Evolutionary conservation across 2,113 vertebrate species (phyloP).

Genomic region (Castor canadensis): DNA sequence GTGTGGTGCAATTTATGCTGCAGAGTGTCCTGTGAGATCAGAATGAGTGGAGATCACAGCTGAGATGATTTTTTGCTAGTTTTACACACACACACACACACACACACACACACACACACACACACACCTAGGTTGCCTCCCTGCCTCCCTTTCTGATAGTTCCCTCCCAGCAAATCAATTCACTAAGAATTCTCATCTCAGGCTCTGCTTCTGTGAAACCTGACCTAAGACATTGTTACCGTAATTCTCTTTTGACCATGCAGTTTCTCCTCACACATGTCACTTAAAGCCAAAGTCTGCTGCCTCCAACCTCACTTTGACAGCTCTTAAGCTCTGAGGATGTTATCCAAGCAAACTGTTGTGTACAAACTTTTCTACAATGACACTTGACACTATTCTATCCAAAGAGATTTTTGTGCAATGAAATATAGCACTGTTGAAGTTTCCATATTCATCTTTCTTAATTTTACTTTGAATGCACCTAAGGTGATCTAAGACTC

Average conservation of each 20-base stretch:
- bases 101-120: too few species aligned
- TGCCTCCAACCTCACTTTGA: not conserved
- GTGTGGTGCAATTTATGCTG: not conserved
- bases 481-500: not conserved
- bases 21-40: not conserved
- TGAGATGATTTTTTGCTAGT: too few species aligned
- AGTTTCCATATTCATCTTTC: not conserved
- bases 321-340: not conserved
- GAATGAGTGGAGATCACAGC: too few species aligned
- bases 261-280: not conserved
- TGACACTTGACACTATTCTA: not conserved
- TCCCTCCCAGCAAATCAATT: not conserved
- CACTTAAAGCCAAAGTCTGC: not conserved
- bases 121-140: too few species aligned
- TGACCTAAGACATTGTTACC: not conserved
- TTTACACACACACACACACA: too few species aligned
- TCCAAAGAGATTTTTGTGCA: not conserved
- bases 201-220: too few species aligned
- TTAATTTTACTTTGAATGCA: not conserved
- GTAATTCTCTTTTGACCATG: not conserved
- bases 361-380: not conserved
- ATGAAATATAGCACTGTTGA: not conserved
- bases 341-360: rapidly evolving
- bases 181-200: not conserved
- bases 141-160: too few species aligned